A percentile compares a stretch with the other conserved stretches of the same genome.
Evolutionary conservation across 2,888 invertebrate species (phyloP).

Genomic region (Dryococelus australis): DNA sequence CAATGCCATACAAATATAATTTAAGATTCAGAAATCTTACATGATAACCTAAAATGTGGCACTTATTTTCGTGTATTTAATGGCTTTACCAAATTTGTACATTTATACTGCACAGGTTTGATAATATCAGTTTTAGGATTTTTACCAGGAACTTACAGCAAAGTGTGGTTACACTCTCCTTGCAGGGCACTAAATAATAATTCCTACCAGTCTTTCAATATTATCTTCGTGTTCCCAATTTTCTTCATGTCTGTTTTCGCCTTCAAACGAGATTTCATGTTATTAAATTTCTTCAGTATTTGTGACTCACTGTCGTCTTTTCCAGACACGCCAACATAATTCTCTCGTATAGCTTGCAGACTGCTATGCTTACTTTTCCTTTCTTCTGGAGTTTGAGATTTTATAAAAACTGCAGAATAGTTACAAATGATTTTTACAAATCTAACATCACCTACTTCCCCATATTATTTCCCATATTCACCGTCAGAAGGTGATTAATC

Average conservation of each 20-base stretch:
- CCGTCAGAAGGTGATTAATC: not conserved
- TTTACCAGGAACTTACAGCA: not conserved
- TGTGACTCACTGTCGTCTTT: not conserved
- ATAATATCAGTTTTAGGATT: not conserved
- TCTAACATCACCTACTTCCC: not conserved
- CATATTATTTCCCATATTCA: not conserved
- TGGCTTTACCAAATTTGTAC: no score
- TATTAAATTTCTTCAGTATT: not conserved
- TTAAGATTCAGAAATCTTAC: no score
- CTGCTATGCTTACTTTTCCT: not conserved
- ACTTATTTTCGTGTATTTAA: no score
- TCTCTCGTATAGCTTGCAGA: not conserved
- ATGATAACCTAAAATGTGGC: no score
- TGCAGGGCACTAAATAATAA: not conserved
- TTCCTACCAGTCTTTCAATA: not conserved
- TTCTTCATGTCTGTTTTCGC: not conserved
- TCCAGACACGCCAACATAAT: not conserved
- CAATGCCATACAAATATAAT: no score
- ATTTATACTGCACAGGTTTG: no score
- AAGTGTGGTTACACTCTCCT: not conserved
- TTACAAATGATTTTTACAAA: not conserved
- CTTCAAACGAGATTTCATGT: conserved; percentile 10
- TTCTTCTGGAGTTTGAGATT: not conserved
- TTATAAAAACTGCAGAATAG: not conserved
- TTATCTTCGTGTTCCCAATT: not conserved